These are phyloP conservation scores for Meiosimyza platycephala DNA, from an alignment of 2,888 invertebrate species.

Conservation along the genomic window DNA sequence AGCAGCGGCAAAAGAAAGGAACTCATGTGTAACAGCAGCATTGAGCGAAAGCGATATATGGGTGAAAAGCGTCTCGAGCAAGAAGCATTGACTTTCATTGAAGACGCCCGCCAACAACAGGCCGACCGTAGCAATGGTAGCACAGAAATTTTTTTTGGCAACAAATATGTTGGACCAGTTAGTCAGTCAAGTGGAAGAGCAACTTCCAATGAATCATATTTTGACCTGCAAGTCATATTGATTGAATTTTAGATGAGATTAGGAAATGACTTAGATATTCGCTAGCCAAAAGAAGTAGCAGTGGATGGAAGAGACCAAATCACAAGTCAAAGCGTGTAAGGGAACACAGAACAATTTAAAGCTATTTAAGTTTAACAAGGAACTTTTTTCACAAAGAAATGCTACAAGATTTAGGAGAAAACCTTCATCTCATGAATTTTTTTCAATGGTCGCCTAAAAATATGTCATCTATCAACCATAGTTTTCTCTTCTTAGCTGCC, in stretches of 20 bases:
- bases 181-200: constrained; percentile 40
- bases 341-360: not conserved
- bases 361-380: not conserved
- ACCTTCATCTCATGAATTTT: too few relatives aligned
- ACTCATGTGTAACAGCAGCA: not conserved
- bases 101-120: constrained; percentile 8
- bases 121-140: constrained; percentile 1
- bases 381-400: not conserved
- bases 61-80: not conserved
- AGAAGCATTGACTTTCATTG: constrained; percentile 4
- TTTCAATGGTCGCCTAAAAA: too few relatives aligned
- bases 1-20: not conserved
- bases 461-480: too few relatives aligned
- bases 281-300: too few relatives aligned
- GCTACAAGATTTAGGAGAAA: too few relatives aligned
- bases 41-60: not conserved
- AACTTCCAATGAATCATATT: constrained; percentile 47
- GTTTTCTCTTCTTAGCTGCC: too few relatives aligned
- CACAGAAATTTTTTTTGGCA: constrained; percentile 36
- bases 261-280: constrained; percentile 42
- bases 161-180: constrained; percentile 36
- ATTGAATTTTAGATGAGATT: constrained; percentile 49
- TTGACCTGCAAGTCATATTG: constrained; percentile 50
- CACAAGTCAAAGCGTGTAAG: too few relatives aligned
- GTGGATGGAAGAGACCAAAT: too few relatives aligned